Conservation (phyloP, 30 jellyfish, hydroid and myxozoan genomes). For the Haliclystus octoradiatus region DNA sequence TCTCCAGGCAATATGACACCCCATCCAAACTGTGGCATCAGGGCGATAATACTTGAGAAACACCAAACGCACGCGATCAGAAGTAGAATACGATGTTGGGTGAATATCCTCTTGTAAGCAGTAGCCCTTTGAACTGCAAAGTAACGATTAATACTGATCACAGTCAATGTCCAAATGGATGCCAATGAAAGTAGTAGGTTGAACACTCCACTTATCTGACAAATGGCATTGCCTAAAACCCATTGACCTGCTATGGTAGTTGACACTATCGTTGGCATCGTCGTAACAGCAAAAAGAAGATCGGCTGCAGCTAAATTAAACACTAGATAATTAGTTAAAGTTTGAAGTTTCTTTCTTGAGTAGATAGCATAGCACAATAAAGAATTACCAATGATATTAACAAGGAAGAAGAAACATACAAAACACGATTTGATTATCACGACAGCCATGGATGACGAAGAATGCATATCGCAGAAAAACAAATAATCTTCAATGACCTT, state of each 20-base stretch:
- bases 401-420: slow-evolving; percentile 23
- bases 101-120: slow-evolving; percentile 36
- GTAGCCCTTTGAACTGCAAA: slow-evolving; percentile 73
- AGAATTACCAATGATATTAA: slow-evolving; percentile 58
- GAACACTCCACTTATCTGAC: slow-evolving; percentile 68
- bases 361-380: slow-evolving; percentile 53
- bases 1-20: slow-evolving; percentile 72
- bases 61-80: slow-evolving; percentile 67
- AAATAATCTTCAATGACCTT: no score
- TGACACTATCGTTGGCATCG: slow-evolving; percentile 50
- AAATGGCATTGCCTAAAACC: slow-evolving; percentile 67
- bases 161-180: slow-evolving; percentile 76
- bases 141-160: slow-evolving; percentile 81
- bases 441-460: slow-evolving; percentile 14
- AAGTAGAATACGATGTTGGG: slow-evolving; percentile 32
- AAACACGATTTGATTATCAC: slow-evolving; percentile 44
- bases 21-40: slow-evolving; percentile 87
- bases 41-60: slow-evolving; percentile 27
- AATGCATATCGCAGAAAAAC: no score
- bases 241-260: slow-evolving; percentile 77
- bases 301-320: slow-evolving; percentile 88
- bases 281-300: slow-evolving; percentile 51
- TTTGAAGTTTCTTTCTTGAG: slow-evolving; percentile 37
- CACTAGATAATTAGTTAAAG: slow-evolving; percentile 76
- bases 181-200: slow-evolving; percentile 52